A percentile compares a stretch with the other conserved stretches of the same genome.
Conservation (phyloP, 2,797 vertebrate species). For the Bryconaethiops microstoma region DNA sequence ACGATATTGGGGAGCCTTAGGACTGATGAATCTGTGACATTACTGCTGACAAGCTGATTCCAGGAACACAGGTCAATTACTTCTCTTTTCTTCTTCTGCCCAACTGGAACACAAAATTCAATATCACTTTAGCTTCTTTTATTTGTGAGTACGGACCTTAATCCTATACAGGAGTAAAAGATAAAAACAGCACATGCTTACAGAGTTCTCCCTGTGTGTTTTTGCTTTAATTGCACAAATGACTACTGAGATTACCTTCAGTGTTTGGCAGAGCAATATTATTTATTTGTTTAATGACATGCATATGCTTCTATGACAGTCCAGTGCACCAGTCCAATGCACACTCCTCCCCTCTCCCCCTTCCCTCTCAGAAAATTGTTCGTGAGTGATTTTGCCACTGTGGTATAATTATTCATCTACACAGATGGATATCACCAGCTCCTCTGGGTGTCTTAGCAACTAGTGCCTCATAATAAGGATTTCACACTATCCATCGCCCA, state of each 20-base stretch:
- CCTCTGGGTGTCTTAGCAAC: constrained; percentile 79
- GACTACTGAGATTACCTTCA: constrained; percentile 32
- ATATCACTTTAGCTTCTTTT: neutral
- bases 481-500: constrained; percentile 53
- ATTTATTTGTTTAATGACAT: constrained; percentile 67
- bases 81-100: neutral
- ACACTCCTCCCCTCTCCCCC: constrained; percentile 39
- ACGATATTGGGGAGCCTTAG: neutral
- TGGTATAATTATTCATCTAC: constrained; percentile 70
- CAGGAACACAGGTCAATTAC: neutral
- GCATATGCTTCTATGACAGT: constrained; percentile 60
- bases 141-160: neutral
- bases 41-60: neutral
- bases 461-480: constrained; percentile 60
- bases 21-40: constrained; percentile 6
- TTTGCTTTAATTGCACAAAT: neutral
- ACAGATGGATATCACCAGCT: constrained; percentile 67
- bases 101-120: constrained; percentile 2
- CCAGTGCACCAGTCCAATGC: constrained; percentile 53
- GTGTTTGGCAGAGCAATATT: constrained; percentile 56
- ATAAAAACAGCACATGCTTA: neutral
- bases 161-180: neutral
- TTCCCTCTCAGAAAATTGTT: constrained; percentile 66
- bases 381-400: constrained; percentile 69
- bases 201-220: neutral